Evolutionary conservation across 1,140 invertebrate species (phyloP).

Genomic region (Octopus bimaculoides): DNA sequence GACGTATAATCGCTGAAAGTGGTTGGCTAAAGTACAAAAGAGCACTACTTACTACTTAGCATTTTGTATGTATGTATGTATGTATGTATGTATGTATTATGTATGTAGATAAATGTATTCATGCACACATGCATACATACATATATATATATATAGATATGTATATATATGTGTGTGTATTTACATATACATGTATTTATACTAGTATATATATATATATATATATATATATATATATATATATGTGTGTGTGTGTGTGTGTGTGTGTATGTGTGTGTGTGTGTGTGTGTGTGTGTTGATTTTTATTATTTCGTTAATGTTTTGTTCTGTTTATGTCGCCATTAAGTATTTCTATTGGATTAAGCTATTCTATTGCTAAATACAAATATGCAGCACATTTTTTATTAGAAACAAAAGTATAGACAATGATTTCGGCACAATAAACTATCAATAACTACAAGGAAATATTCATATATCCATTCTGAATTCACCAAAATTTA

Average conservation of each 20-base stretch:
- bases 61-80: background rate
- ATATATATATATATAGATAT: background rate
- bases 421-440: too few relatives aligned
- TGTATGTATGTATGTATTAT: background rate
- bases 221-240: background rate
- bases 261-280: constrained; percentile 4
- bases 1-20: background rate
- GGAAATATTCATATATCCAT: too few relatives aligned
- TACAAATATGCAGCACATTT: too few relatives aligned
- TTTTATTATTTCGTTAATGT: too few relatives aligned
- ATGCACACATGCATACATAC: background rate
- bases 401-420: too few relatives aligned
- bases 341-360: too few relatives aligned
- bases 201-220: background rate
- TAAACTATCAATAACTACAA: too few relatives aligned
- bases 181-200: background rate
- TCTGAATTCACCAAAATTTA: too few relatives aligned
- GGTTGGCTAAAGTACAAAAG: background rate
- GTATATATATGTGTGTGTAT: background rate
- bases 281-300: background rate
- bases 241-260: background rate
- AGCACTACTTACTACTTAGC: too few relatives aligned
- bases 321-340: too few relatives aligned
- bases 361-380: too few relatives aligned
- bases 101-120: background rate